These are phyloP conservation scores for Moxostoma hubbsi DNA, from an alignment of 2,797 vertebrate genomes.

Conservation along the genomic window DNA sequence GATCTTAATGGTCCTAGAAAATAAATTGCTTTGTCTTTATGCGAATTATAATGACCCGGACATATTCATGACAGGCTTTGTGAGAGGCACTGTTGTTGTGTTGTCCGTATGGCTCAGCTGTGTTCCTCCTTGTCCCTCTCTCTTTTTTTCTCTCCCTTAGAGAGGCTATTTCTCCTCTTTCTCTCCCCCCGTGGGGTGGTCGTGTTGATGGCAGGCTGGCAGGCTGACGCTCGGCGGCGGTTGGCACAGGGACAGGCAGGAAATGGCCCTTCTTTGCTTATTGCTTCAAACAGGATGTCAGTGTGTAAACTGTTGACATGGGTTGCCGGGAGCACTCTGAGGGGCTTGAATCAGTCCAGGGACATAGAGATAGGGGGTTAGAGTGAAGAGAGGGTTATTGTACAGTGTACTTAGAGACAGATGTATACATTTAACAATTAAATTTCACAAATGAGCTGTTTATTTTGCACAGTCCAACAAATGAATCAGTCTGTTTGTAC, in stretches of 20 bases:
- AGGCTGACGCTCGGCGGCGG: constrained; percentile 62
- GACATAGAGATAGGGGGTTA: constrained; percentile 38
- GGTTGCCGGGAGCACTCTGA: constrained; percentile 71
- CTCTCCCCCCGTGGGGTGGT: constrained; percentile 8
- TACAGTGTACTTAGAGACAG: constrained; percentile 5
- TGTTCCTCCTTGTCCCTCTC: not conserved
- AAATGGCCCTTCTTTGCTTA: constrained; percentile 81
- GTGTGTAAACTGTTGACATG: constrained; percentile 83
- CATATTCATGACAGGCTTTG: not conserved
- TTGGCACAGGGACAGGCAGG: constrained; percentile 75
- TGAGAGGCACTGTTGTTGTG: not conserved
- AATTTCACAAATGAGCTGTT: not conserved
- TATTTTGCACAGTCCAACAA: not conserved
- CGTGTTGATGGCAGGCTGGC: constrained; percentile 42
- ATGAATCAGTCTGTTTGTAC: not conserved
- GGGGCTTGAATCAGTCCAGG: constrained; percentile 72
- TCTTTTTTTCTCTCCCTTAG: not conserved
- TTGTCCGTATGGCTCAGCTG: not conserved
- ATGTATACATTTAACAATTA: constrained; percentile 7
- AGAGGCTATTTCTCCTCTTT: not conserved
- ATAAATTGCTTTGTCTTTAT: too few species aligned
- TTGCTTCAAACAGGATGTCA: constrained; percentile 84
- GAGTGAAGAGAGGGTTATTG: constrained; percentile 15
- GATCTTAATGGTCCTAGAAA: too few species aligned
- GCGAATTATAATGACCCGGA: not conserved